Conservation (phyloP, 2,113 vertebrate species). For the Elephas maximus region DNA sequence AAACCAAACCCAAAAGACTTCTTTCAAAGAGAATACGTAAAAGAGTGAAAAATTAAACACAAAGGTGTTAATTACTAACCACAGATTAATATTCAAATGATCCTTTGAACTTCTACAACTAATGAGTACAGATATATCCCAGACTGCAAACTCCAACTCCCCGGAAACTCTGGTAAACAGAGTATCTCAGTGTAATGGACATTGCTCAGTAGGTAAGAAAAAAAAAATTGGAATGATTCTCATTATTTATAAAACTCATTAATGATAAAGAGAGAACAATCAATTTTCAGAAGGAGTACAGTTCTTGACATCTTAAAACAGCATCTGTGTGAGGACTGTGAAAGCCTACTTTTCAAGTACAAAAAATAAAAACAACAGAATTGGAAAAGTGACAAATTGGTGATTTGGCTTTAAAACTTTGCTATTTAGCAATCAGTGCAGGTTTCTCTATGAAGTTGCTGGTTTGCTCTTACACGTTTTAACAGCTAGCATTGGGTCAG, state of each 20-base stretch:
- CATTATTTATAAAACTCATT: constrained; percentile 64
- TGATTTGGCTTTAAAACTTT: constrained; percentile 44
- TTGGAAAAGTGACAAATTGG: not conserved
- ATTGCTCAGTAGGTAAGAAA: constrained; percentile 60
- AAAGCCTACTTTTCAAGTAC: constrained; percentile 24
- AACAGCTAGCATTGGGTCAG: not conserved
- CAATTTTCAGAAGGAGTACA: not conserved
- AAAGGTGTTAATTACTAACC: constrained; percentile 76
- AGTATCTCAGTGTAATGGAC: constrained; percentile 71
- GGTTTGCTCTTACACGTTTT: not conserved
- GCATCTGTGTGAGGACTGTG: not conserved
- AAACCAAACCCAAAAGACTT: constrained; percentile 9
- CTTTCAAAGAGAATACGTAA: constrained; percentile 71
- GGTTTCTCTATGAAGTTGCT: not conserved
- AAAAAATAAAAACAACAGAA: not conserved
- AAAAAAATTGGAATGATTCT: constrained; percentile 27
- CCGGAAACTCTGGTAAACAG: constrained; percentile 66
- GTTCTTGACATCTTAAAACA: constrained; percentile 23
- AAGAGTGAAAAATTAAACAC: constrained; percentile 61
- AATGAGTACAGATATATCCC: constrained; percentile 71
- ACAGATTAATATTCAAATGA: constrained; percentile 70
- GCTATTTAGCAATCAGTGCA: constrained; percentile 3
- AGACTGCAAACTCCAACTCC: constrained; percentile 57
- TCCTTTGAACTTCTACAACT: constrained; percentile 79
- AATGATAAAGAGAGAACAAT: constrained; percentile 38